phyloP scores from a whole-genome alignment of 2,888 invertebrate species.

The Diploptera punctata region DNA sequence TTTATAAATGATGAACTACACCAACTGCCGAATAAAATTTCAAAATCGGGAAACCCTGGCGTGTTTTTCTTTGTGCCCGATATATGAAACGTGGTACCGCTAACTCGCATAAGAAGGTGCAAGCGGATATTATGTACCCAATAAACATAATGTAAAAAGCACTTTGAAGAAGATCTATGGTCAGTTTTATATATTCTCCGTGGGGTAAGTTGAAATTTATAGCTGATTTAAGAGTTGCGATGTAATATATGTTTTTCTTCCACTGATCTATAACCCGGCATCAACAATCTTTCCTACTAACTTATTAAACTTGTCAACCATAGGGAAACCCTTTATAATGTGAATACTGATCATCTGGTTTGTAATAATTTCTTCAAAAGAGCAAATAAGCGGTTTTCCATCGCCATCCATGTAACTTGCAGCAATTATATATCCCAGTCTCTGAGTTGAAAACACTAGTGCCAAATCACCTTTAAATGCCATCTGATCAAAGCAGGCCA shows the following conservation, averaged over 20 bases:
- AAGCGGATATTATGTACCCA: no score
- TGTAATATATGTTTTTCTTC: background rate
- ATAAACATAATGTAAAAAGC: conserved; percentile 2
- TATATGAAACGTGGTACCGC: no score
- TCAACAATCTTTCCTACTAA: background rate
- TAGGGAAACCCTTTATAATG: background rate
- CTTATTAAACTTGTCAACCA: background rate
- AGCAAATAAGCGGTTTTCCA: background rate
- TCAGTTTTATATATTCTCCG: conserved; percentile 5
- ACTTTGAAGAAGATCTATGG: background rate
- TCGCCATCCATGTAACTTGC: background rate
- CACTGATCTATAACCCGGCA: background rate
- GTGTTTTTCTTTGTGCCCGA: no score
- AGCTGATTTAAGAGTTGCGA: background rate
- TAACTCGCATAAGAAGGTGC: no score
- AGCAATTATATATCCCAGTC: background rate
- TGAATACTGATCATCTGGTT: background rate
- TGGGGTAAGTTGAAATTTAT: background rate
- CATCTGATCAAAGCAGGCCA: background rate
- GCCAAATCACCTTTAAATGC: background rate
- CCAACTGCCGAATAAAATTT: no score
- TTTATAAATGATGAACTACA: no score
- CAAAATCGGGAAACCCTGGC: no score
- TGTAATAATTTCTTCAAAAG: background rate
- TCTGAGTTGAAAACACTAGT: background rate